phyloP scores from a whole-genome alignment of 2,888 invertebrate species.

The Odontomyia ornata region DNA sequence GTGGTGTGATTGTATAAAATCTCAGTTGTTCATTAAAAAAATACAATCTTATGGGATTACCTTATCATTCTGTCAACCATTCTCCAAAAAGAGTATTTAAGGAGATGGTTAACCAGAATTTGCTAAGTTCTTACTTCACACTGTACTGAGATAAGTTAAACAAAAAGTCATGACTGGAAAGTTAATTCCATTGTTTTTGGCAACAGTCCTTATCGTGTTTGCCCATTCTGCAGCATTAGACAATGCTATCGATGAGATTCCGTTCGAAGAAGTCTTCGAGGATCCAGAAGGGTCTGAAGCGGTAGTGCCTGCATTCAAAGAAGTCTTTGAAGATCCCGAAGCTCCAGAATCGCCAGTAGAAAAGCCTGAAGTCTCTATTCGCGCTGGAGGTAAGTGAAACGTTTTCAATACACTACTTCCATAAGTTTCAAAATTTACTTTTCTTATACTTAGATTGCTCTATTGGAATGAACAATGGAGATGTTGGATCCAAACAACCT shows the following conservation, averaged over 20 bases:
- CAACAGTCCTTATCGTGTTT: background rate
- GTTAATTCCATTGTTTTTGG: background rate
- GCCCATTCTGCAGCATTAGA: background rate
- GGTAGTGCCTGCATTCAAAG: background rate
- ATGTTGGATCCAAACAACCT: slow-evolving; percentile 69
- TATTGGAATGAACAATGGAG: slow-evolving; percentile 63
- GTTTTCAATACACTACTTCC: background rate
- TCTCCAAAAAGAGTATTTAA: slow-evolving; percentile 5
- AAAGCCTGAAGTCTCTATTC: background rate
- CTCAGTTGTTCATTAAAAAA: too few species aligned
- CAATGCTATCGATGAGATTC: background rate
- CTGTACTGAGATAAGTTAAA: too few species aligned
- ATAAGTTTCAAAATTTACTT: too few species aligned
- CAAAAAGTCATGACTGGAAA: background rate
- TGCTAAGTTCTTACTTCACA: too few species aligned
- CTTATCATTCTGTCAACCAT: too few species aligned
- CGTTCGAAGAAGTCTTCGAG: background rate
- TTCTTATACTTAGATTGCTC: slow-evolving; percentile 59
- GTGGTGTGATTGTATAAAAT: too few species aligned
- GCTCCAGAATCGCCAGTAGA: background rate
- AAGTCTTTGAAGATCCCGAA: slow-evolving; percentile 21
- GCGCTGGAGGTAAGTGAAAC: slow-evolving; percentile 28
- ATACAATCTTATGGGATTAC: too few species aligned
- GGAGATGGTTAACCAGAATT: background rate
- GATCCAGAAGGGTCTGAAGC: background rate